These are phyloP conservation scores for Lasaia peninsularis DNA, from an alignment of 1,140 invertebrate species.

Conservation along the genomic window DNA sequence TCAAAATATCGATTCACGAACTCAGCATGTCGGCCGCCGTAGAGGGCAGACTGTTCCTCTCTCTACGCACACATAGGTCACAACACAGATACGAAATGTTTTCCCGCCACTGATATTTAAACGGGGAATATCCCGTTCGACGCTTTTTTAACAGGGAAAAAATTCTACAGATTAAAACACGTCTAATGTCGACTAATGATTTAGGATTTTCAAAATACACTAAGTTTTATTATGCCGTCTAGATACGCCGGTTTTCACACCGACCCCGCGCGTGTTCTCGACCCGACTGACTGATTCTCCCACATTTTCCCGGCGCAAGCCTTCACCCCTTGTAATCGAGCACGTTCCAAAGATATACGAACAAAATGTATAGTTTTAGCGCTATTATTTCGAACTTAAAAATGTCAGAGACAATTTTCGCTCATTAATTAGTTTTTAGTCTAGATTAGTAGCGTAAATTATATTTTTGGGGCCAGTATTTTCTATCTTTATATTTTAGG, in stretches of 20 bases:
- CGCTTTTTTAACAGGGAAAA: conserved; percentile 11
- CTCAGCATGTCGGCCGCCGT: conserved; percentile 75
- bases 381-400: conserved; percentile 13
- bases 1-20: conserved; percentile 77
- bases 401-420: not conserved
- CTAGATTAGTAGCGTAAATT: too few species aligned
- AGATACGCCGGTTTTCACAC: conserved; percentile 37
- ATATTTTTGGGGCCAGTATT: too few species aligned
- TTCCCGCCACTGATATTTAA: conserved; percentile 74
- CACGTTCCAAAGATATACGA: conserved; percentile 60
- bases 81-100: conserved; percentile 76
- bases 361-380: conserved; percentile 42
- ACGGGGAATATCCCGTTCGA: conserved; percentile 31
- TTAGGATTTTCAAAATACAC: conserved; percentile 36
- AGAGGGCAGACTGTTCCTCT: conserved; percentile 69
- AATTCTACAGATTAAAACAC: not conserved
- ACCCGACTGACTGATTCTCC: conserved; percentile 71
- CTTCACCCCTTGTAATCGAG: conserved; percentile 75
- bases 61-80: conserved; percentile 75
- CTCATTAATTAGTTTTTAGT: too few species aligned
- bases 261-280: conserved; percentile 54
- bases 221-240: conserved; percentile 45
- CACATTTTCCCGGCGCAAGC: conserved; percentile 74
- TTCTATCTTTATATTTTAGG: too few species aligned
- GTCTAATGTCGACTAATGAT: not conserved